A percentile compares a stretch with the other conserved stretches of the same genome.
phyloP scores from a whole-genome alignment of 1,140 invertebrate genomes.

The Probaryconus sp. region DNA sequence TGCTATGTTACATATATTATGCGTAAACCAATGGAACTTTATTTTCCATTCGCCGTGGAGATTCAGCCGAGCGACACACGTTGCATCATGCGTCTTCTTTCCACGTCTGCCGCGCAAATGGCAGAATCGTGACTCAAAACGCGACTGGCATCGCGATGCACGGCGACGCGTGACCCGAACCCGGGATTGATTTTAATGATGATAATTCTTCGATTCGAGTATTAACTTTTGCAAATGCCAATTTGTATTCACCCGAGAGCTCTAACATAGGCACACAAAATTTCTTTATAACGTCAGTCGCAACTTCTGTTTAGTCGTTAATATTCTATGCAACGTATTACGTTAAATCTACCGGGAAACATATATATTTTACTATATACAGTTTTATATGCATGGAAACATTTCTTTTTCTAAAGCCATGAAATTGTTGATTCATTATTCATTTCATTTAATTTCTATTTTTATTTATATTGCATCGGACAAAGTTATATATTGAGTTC shows the following conservation, averaged over 20 bases:
- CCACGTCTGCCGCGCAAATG: slow-evolving; percentile 53
- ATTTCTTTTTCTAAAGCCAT: too few species aligned
- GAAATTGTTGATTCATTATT: too few species aligned
- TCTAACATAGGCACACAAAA: slow-evolving; percentile 6
- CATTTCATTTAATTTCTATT: too few species aligned
- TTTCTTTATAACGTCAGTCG: too few species aligned
- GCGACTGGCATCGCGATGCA: slow-evolving; percentile 47
- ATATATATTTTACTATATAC: too few species aligned
- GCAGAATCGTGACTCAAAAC: slow-evolving; percentile 59
- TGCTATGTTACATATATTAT: slow-evolving; percentile 5
- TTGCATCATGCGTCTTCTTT: slow-evolving; percentile 60
- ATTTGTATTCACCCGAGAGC: slow-evolving; percentile 41
- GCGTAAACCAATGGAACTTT: slow-evolving; percentile 29
- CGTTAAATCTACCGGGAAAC: too few species aligned
- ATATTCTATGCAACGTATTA: background rate
- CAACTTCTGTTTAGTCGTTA: background rate
- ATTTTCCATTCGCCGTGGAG: slow-evolving; percentile 21
- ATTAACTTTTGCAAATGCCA: slow-evolving; percentile 46
- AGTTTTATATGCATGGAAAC: too few species aligned
- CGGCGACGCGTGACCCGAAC: slow-evolving; percentile 57
- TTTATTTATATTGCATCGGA: too few species aligned
- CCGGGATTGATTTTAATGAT: slow-evolving; percentile 49
- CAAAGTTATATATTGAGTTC: too few species aligned
- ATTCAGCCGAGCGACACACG: slow-evolving; percentile 24
- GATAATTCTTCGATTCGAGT: slow-evolving; percentile 51